Evolutionary conservation across 2,888 invertebrate species (phyloP).

Genomic region (Diloba caeruleocephala): DNA sequence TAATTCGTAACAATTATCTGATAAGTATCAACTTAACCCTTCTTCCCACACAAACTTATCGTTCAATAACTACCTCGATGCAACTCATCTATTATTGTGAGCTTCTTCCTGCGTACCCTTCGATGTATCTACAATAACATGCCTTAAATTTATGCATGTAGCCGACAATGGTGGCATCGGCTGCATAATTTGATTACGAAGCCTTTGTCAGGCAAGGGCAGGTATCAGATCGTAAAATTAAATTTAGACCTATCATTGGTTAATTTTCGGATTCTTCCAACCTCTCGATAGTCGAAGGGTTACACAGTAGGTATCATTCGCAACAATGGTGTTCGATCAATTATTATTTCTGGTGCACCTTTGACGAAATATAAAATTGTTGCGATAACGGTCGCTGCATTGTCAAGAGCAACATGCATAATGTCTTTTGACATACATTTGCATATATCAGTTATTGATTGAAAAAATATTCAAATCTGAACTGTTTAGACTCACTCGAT

Average conservation of each 20-base stretch:
- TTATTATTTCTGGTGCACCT: constrained; percentile 87
- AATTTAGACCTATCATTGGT: constrained; percentile 88
- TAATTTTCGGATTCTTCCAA: constrained; percentile 86
- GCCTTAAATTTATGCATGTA: constrained; percentile 87
- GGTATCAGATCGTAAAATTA: constrained; percentile 88
- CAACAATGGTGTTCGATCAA: constrained; percentile 85
- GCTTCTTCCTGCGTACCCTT: constrained; percentile 79
- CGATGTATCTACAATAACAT: constrained; percentile 79
- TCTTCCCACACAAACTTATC: constrained; percentile 84
- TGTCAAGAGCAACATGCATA: constrained; percentile 76
- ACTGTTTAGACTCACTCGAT: constrained; percentile 80
- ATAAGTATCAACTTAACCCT: constrained; percentile 86
- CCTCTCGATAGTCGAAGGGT: constrained; percentile 77
- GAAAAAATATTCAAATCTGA: constrained; percentile 86
- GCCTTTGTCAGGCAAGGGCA: constrained; percentile 83
- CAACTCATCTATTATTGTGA: constrained; percentile 78
- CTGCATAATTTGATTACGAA: constrained; percentile 88
- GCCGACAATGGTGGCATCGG: constrained; percentile 83
- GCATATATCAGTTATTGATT: constrained; percentile 89
- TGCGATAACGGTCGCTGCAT: constrained; percentile 85
- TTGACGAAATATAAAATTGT: constrained; percentile 86
- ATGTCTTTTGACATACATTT: constrained; percentile 78
- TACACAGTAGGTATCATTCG: constrained; percentile 75
- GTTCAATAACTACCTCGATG: constrained; percentile 81
- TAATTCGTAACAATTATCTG: constrained; percentile 87